Base-by-base conservation (phyloP, 2,888 invertebrate genomes). In the Drosophila suboccidentalis region DNA sequence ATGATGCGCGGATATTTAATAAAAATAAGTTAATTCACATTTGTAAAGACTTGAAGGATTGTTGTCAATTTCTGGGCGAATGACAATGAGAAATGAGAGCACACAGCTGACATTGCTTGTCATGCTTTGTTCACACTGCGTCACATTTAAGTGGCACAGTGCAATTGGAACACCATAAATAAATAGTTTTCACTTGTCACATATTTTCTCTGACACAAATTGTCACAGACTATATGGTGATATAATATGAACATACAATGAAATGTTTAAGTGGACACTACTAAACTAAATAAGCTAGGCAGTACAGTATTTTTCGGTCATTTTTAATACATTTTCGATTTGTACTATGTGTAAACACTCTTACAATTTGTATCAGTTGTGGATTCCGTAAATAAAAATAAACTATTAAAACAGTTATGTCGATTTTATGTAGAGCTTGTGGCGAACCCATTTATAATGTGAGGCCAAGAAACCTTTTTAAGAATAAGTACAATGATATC, bases 381-480 rank as follows among this genome's bases (percentile, higher is more conserved):
- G 19, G 6, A 17, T 32, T 29, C 46, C 10, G 8, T 36, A 29
- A 43, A 43, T 15, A 29, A 49, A 6, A 44, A 26, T 26, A 44
- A 26, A 15, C 1, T 50, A 6, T 15, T 38, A 26, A 34, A 41
- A 49, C 22, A 5, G 50, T 11, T 22, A 80, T 83, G 79, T 6
- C 58, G 1, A 39, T 38, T 9, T 13, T 58, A n/a, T 82, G 82
- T 15, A 68, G 88, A 64, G 57, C 54, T 32, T 82, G 88, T 50
- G 65, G 65, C 3, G 88, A 85, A n/a, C 71, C 65, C 0, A 87
- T 82, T 46, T 87, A 63, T 6, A 69, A 63, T 29, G 9, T 43
- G 1, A 53, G 68, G 5, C 86, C 82, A 4, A 85, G 77, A 61
- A 73, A 82, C 13, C 50, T 82, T 1, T 82, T 85, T 29, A 59